Evolutionary conservation across 35 echinoderm and acorn worm genomes (phyloP).

Genomic region (Heliocidaris tuberculata): DNA sequence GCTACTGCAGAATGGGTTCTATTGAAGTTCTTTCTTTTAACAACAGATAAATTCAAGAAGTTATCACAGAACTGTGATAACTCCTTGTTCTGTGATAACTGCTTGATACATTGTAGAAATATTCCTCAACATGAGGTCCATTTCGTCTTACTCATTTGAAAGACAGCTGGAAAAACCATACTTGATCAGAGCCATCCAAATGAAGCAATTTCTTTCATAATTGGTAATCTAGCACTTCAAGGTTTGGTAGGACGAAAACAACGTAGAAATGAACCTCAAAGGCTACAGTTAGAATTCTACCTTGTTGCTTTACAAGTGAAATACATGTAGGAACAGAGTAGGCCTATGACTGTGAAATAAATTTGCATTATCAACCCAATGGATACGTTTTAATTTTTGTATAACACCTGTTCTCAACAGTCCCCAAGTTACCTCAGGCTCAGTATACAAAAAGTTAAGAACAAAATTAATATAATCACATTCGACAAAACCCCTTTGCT

Average conservation of each 20-base stretch:
- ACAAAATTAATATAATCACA: too few species aligned
- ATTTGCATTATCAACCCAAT: too few species aligned
- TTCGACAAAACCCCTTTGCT: too few species aligned
- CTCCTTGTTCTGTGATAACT: too few species aligned
- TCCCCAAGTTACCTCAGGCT: too few species aligned
- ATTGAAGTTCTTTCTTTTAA: neutral
- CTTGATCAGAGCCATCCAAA: neutral
- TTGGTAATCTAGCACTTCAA: neutral
- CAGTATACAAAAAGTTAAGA: too few species aligned
- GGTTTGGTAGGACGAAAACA: neutral
- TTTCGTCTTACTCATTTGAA: neutral
- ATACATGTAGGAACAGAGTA: neutral
- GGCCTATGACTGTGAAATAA: too few species aligned
- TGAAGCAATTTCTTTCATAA: neutral
- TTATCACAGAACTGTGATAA: too few species aligned
- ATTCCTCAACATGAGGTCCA: slow-evolving; percentile 1
- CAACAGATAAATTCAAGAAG: too few species aligned
- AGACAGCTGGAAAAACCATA: slow-evolving; percentile 1
- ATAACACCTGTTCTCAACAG: too few species aligned
- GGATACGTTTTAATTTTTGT: too few species aligned
- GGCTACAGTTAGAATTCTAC: neutral
- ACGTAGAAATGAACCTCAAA: neutral
- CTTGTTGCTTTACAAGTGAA: neutral
- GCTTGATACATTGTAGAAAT: neutral
- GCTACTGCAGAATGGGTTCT: neutral